phyloP scores from a whole-genome alignment of 1,140 invertebrate genomes.

The Teleogryllus occipitalis region DNA sequence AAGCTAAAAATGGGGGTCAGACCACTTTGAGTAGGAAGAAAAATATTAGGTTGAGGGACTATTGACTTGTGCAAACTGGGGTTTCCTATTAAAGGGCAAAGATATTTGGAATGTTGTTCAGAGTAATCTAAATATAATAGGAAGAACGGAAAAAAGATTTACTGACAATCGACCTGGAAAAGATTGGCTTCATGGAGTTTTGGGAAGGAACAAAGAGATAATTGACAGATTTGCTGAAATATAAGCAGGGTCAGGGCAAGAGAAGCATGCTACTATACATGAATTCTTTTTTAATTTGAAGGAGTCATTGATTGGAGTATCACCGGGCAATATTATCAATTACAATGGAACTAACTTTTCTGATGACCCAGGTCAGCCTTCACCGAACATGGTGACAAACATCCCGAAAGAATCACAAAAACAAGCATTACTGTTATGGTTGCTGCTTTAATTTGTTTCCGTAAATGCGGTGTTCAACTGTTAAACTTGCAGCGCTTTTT shows the following conservation, averaged over 20 bases:
- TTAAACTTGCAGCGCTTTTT: no score
- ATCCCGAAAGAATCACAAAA: background rate
- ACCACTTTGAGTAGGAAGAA: background rate
- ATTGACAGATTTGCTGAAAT: background rate
- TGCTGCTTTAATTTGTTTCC: no score
- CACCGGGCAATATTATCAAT: background rate
- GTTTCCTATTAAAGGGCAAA: background rate
- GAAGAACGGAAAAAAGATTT: background rate
- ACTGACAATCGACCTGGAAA: slow-evolving; percentile 3
- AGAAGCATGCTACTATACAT: background rate
- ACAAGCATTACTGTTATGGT: background rate
- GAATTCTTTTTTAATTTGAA: background rate
- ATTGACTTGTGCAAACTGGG: background rate
- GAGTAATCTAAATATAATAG: background rate
- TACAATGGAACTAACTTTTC: background rate
- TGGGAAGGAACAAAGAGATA: background rate
- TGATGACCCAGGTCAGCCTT: background rate
- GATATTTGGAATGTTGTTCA: background rate
- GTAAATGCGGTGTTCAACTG: no score
- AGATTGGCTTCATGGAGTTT: background rate
- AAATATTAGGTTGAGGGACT: background rate
- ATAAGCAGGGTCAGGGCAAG: background rate
- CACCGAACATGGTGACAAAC: background rate
- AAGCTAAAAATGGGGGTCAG: background rate
- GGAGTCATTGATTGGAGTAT: background rate